Evolutionary conservation across 2,113 vertebrate species (phyloP), one percentile per base, ranked within the genome.

Genomic region (Petrocephalus microphthalmus): DNA sequence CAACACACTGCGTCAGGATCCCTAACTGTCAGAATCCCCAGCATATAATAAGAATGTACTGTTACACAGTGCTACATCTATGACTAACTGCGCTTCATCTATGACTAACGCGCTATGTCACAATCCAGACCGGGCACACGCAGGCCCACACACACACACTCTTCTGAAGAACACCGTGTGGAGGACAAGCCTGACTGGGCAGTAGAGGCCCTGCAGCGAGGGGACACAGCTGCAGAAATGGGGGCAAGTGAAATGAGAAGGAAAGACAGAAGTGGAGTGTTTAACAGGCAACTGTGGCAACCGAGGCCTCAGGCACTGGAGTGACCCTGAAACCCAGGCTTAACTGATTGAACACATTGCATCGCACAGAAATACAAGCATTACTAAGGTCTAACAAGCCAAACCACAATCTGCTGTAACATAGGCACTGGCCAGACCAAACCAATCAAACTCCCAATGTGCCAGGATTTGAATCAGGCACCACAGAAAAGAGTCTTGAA

Each of bases 171-270:
- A n/a, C 78, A 83, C 15, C 4, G 33, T 78, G 71, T 2, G 15
- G 25, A 85, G 25, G 51, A 29, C 51, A 53, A 84, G 84, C 51
- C 84, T 33, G 84, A 53, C 84, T 85, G 51, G 5, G 84, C 84
- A 54, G 45, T 20, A 84, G 42, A 51, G 45, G 90, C 91, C 33
- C 89, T 15, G 10, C 56, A 90, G 91, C 90, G 89, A 54, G 54
- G 88, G 87, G 91, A 88, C 91, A 89, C 93, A 94, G 91, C 91
- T 92, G 92, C 89, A 92, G 13, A 37, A 78, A 33, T 13, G 25
- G 51, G 52, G 47, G 84, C 33, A 37, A 33, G 84, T 56, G 84
- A 56, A 56, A 86, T 33, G 84, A 56, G 52, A 86, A 56, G 54
- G 15, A 86, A 42, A 57, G 13, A 37, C 11, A n/a, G 47, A 53